phyloP scores from a whole-genome alignment of 2,797 vertebrate species.

The Manis crassicaudata region DNA sequence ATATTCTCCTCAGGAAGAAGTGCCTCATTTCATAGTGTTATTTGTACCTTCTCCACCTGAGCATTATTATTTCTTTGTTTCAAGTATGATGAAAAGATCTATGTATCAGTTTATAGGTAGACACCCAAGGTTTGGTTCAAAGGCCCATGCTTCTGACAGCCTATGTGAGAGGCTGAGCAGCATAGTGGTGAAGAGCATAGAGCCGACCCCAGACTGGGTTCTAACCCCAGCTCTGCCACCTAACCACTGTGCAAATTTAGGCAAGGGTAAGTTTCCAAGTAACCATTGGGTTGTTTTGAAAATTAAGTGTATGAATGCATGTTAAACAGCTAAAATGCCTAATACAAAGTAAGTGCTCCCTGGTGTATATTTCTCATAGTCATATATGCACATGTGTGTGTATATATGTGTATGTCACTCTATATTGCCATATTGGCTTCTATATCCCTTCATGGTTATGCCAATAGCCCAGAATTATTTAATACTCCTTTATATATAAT shows the following conservation, averaged over 20 bases:
- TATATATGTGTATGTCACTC: too few species aligned
- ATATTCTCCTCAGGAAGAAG: not conserved
- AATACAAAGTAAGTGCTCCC: too few species aligned
- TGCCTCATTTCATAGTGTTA: not conserved
- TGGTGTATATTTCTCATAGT: too few species aligned
- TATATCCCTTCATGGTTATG: not conserved
- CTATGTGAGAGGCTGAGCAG: not conserved
- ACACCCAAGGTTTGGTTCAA: not conserved
- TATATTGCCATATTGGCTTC: not conserved
- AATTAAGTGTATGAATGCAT: not conserved
- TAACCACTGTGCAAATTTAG: not conserved
- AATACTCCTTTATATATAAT: too few species aligned
- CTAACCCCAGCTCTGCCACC: not conserved
- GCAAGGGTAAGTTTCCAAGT: not conserved
- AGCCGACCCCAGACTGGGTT: not conserved
- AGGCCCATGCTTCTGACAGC: not conserved
- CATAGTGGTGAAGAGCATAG: not conserved
- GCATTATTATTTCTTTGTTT: not conserved
- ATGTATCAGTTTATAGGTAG: not conserved
- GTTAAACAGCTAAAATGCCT: not conserved
- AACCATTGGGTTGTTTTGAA: not conserved
- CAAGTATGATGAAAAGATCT: not conserved
- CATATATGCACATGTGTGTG: too few species aligned
- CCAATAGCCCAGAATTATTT: not conserved
- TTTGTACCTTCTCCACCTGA: not conserved